Evolutionary conservation across 2,888 invertebrate species (phyloP).

Genomic region (Rotaria macrura): DNA sequence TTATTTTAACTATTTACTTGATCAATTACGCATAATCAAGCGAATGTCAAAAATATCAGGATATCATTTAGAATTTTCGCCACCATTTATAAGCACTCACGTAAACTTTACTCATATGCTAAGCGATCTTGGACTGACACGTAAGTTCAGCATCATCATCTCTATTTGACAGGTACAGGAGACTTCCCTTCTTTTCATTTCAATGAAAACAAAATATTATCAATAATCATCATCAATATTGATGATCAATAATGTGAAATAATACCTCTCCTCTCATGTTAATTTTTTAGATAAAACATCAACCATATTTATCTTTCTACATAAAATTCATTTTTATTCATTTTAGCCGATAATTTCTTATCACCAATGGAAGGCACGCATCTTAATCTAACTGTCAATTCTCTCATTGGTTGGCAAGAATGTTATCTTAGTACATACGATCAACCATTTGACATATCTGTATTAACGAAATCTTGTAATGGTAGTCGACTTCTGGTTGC

Average conservation of each 20-base stretch:
- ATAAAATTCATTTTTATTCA: neutral
- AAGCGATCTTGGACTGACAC: neutral
- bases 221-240: no score
- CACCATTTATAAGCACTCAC: neutral
- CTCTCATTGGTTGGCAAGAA: neutral
- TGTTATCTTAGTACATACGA: neutral
- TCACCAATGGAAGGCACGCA: neutral
- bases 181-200: no score
- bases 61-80: neutral
- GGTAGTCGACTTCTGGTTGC: neutral
- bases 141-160: neutral
- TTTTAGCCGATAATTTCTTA: neutral
- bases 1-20: neutral
- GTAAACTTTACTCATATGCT: neutral
- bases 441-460: neutral
- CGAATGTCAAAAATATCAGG: neutral
- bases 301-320: no score
- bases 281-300: no score
- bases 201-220: no score
- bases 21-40: neutral
- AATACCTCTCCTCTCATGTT: no score
- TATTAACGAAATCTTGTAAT: neutral
- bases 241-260: no score
- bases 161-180: no score
- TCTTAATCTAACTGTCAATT: neutral